A percentile compares a stretch with the other conserved stretches of the same genome.
Conservation (phyloP, 1,140 invertebrate genomes). For the Yoshiicerus persimilis region DNA sequence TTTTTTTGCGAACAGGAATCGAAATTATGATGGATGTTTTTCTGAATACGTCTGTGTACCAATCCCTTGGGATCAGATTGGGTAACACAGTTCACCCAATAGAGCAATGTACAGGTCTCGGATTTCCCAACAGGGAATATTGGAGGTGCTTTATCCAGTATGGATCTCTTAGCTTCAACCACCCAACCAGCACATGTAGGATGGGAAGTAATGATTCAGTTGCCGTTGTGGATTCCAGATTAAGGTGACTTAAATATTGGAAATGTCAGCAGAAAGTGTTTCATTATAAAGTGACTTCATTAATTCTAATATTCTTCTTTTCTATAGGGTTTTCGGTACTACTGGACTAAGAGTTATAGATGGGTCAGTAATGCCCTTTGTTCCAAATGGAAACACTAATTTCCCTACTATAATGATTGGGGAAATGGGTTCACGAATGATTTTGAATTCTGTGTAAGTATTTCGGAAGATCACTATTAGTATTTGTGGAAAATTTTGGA, state of each 20-base stretch:
- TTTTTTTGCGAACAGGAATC: neutral
- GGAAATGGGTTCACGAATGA: slow-evolving; percentile 48
- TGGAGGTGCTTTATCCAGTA: slow-evolving; percentile 51
- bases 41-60: slow-evolving; percentile 50
- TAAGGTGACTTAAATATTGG: neutral
- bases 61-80: slow-evolving; percentile 49
- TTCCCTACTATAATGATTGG: slow-evolving; percentile 53
- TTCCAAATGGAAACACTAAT: slow-evolving; percentile 52
- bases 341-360: slow-evolving; percentile 53
- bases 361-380: slow-evolving; percentile 53
- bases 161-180: slow-evolving; percentile 57
- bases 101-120: slow-evolving; percentile 6
- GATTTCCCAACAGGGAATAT: slow-evolving; percentile 48
- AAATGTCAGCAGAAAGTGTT: too few relatives aligned
- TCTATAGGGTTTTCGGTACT: slow-evolving; percentile 50
- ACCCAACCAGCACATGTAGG: slow-evolving; percentile 64
- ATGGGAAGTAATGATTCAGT: slow-evolving; percentile 59
- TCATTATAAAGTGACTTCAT: too few relatives aligned
- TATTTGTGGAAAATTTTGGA: too few relatives aligned
- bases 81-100: slow-evolving; percentile 39
- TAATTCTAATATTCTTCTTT: neutral
- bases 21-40: slow-evolving; percentile 24
- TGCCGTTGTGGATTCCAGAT: slow-evolving; percentile 55
- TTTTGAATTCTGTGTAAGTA: neutral
- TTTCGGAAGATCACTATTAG: too few relatives aligned